Evolutionary conservation across 2,797 vertebrate genomes (phyloP), one percentile per base, ranked within the genome.

Genomic region (Karalla daura): DNA sequence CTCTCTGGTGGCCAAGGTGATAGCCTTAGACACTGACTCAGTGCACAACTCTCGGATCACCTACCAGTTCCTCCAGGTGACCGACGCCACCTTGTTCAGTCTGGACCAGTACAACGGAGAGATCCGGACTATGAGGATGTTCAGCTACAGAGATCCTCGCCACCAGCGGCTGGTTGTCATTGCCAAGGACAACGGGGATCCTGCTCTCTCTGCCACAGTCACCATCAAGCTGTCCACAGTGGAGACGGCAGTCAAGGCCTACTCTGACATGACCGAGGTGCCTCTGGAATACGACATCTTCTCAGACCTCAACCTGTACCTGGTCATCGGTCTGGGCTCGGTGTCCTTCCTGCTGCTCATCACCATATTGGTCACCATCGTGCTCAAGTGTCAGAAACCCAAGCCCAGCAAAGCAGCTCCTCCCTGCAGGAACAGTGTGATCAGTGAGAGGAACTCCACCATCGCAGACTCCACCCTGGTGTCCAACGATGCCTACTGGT

Each of bases 401-500:
- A 82, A 76, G 8, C 36, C 36, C 60, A 78, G 80, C 47, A 84
- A 73, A 56, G 50, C 72, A 6, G 67, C 71, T 64, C 70, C 85
- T 72, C 75, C 76, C 90, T 65, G 65, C 67, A 88, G 83, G 83
- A 88, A 85, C 82, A 88, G 84, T 65, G 74, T 85, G 71, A 27
- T 79, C 76, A 88, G 84, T 56, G 82, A 86, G 70, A 84, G 86
- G 70, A 88, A 87, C 78, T 89, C 87, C 37, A 85, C 81, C 55
- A 78, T 88, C 28, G 81, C 74, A 46, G 86, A 89, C 39, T 83
- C 84, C 68, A 84, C 84, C 67, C 79, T 85, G 80, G 83, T 89
- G 14, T 89, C 87, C 78, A 89, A 86, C 53, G 87, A 89, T 76
- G 87, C 87, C 63, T 89, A 89, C 87, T 89, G 87, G 85, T 85